Base-by-base conservation (phyloP, 2,797 vertebrate species). In the Taeniopygia guttata region DNA sequence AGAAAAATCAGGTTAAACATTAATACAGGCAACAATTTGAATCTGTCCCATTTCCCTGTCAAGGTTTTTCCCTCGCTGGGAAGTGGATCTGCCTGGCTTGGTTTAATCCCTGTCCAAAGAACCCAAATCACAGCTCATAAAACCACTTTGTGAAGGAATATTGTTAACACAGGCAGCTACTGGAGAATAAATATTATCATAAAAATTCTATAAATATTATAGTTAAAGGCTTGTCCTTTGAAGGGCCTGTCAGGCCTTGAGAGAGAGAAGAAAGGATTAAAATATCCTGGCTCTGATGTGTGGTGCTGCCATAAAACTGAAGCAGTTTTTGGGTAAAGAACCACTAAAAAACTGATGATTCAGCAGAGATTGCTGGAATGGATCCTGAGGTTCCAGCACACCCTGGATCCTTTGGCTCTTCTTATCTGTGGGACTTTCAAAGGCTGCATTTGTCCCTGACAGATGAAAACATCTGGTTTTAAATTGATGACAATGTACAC, bases 381-480 rank as follows among this genome's bases (percentile, higher is more conserved):
- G 25, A 46, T 63, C 49, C 54, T 11, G n/a, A 64, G 36, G 9
- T 45, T 84, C 55, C 48, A 29, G 56, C 62, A 46, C 40, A 10
- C 6, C 29, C 72, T 4, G 46, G 9, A 58, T 69, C 84, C 11
- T 4, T 22, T 60, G 87, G 72, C 73, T 78, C 75, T 55, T 36
- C 73, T 42, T 8, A 5, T n/a, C 22, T 40, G 3, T 14, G 22
- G 43, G 42, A 25, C 43, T 81, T 78, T 16, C 30, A 78, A 78
- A 84, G 83, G 22, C 72, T 91, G 7, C 26, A 5, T 91, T 94
- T 85, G 86, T 86, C 89, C 3, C 11, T 64, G 77, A 77, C 77
- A 87, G 92, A 91, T 87, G 76, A 82, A 92, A 94, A 96, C 96
- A 96, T 95, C 96, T 97, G 96, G 64, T 48, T 91, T 83, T 9